Conservation (phyloP, 2,113 vertebrate genomes). For the Phaethon lepturus region DNA sequence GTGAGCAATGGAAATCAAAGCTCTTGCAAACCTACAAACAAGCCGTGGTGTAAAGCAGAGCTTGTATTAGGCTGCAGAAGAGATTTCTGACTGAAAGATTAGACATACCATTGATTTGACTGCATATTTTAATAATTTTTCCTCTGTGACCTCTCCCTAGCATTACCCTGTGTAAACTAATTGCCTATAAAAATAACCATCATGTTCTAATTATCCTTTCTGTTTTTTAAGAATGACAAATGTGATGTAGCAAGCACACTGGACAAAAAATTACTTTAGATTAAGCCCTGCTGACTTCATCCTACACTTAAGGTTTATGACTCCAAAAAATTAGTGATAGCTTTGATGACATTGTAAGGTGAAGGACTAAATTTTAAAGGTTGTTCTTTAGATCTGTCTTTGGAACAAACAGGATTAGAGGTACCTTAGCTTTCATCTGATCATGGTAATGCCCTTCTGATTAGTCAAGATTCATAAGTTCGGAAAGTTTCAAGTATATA, state of each 20-base stretch:
- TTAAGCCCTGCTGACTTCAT: background rate
- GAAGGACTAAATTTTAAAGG: background rate
- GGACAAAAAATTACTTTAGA: background rate
- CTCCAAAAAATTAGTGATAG: background rate
- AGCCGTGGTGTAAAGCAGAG: rapidly evolving
- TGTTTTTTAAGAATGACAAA: background rate
- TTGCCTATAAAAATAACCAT: background rate
- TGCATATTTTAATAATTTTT: background rate
- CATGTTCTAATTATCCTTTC: background rate
- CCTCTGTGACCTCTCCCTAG: background rate
- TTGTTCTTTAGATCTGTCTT: background rate
- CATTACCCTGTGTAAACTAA: background rate
- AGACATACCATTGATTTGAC: background rate
- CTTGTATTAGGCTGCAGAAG: background rate
- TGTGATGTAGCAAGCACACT: background rate
- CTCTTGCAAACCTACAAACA: background rate
- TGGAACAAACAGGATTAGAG: background rate
- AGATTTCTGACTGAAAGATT: background rate
- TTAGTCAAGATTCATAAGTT: background rate
- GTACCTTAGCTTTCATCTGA: background rate
- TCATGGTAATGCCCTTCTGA: background rate
- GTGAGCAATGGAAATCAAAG: background rate
- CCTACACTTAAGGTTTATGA: background rate
- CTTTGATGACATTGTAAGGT: background rate
- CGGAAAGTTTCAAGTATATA: background rate